These are phyloP conservation scores for Dasypolia templi DNA, from an alignment of 2,888 invertebrate genomes.

Conservation along the genomic window DNA sequence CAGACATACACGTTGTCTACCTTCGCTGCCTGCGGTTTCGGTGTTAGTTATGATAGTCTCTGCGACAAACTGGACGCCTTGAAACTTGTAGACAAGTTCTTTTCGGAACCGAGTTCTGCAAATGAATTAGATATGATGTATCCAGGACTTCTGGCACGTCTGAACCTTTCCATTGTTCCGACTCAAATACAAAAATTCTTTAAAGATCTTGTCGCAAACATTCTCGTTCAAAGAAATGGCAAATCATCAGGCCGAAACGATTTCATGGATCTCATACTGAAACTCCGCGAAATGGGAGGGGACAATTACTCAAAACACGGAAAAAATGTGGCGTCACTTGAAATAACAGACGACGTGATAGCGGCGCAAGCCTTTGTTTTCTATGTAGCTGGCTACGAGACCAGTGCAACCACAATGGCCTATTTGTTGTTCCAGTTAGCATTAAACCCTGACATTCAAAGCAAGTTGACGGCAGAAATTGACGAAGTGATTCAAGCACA, in stretches of 20 bases:
- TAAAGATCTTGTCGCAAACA: constrained; percentile 66
- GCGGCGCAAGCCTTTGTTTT: constrained; percentile 85
- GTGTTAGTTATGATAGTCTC: constrained; percentile 69
- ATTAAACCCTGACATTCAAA: constrained; percentile 78
- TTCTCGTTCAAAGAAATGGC: constrained; percentile 72
- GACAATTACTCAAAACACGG: constrained; percentile 64
- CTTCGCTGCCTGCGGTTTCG: constrained; percentile 76
- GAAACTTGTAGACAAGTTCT: constrained; percentile 55
- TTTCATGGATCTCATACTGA: constrained; percentile 78
- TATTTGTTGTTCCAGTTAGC: constrained; percentile 68
- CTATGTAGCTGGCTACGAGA: constrained; percentile 85
- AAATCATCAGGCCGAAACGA: constrained; percentile 72
- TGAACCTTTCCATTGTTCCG: constrained; percentile 71
- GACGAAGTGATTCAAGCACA: constrained; percentile 72
- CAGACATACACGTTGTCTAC: constrained; percentile 73
- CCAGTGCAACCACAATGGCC: constrained; percentile 81
- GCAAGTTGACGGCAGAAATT: constrained; percentile 76
- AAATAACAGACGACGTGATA: constrained; percentile 76
- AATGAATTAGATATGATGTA: constrained; percentile 74
- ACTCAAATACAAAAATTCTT: constrained; percentile 67
- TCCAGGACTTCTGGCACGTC: constrained; percentile 73
- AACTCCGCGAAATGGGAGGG: constrained; percentile 70
- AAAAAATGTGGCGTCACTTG: constrained; percentile 57
- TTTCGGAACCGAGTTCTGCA: constrained; percentile 51
- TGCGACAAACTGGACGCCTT: constrained; percentile 59